Base-by-base conservation (phyloP, 2,888 invertebrate genomes). In the Amblyjoppa fuscipennis region DNA sequence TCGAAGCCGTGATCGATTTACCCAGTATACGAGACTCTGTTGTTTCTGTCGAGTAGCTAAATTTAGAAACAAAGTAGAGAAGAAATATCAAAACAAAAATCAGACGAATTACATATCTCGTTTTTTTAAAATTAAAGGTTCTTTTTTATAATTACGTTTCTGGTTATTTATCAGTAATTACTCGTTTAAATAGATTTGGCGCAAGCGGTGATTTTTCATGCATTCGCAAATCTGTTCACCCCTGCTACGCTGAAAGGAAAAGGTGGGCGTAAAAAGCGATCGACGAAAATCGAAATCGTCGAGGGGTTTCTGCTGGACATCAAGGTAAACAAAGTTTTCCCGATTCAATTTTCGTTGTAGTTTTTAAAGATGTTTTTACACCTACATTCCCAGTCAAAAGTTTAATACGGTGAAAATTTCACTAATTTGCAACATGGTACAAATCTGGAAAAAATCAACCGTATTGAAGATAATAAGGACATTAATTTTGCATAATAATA, bases 241-340 rank as follows among this genome's bases (percentile, higher is more conserved):
- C 64, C 64, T n/a, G 51, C 49, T 7, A 64, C 61, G 16, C 45
- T 76, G 2, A 64, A 49, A 9, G 76, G 64, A 16, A 51, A 31
- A 45, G 61, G 25, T 38, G 34, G 20, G 11, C 28, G 56, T 4
- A 73, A 73, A 45, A 66, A 34, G 3, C 64, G 76, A 45, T 53
- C 59, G 3, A 66, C 76, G 31, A 76, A 64, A 25, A 45, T 41
- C n/a, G 76, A 76, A 64, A 66, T 76, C 16, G 66, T n/a, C 3
- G 76, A 76, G 34, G 76, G 76, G 3, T 76, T 76, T n/a, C 28
- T 64, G 49, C 61, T 76, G 34, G 51, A 76, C 49, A 9, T 76
- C 1, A 64, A 61, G 61, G 59, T 76, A 16, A 16, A 49, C 53
- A 28, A 5, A 6, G 5, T 38, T 34, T 34, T 64, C 34, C 34